Evolutionary conservation across 2,797 vertebrate genomes (phyloP).

Genomic region (Pseudomugil tenellus): DNA sequence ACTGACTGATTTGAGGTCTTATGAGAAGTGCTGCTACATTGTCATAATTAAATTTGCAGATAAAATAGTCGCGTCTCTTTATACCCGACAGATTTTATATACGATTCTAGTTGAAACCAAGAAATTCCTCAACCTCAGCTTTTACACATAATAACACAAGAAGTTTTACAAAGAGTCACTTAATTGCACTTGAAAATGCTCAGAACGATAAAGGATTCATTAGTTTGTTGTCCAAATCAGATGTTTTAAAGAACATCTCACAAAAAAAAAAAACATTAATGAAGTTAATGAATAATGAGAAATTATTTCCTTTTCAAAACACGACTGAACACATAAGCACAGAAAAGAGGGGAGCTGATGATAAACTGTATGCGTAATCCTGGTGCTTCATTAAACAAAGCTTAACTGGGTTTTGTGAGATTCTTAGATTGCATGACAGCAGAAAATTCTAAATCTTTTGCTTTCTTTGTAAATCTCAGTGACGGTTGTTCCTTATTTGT

Average conservation of each 20-base stretch:
- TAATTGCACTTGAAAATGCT: conserved; percentile 63
- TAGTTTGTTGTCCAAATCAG: conserved; percentile 28
- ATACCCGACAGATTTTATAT: conserved; percentile 18
- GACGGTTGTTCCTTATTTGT: conserved; percentile 33
- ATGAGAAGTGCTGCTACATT: conserved; percentile 17
- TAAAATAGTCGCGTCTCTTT: conserved; percentile 7
- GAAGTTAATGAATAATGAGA: conserved; percentile 52
- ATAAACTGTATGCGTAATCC: conserved; percentile 46
- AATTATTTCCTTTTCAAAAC: conserved; percentile 49
- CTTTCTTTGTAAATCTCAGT: conserved; percentile 49
- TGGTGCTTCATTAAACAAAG: conserved; percentile 63
- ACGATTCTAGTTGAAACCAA: conserved; percentile 32
- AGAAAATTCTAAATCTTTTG: conserved; percentile 45
- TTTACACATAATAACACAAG: conserved; percentile 43
- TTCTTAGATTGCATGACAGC: conserved; percentile 53
- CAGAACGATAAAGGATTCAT: conserved; percentile 13
- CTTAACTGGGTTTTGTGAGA: conserved; percentile 51
- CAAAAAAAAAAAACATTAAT: conserved; percentile 27
- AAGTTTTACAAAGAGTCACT: conserved; percentile 25
- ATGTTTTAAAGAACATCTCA: conserved; percentile 38
- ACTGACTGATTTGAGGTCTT: background rate
- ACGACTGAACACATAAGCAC: conserved; percentile 41
- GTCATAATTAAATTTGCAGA: conserved; percentile 21
- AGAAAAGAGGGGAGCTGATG: conserved; percentile 39
- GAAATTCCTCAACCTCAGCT: conserved; percentile 26